A percentile compares a stretch with the other conserved stretches of the same genome.
Evolutionary conservation across 2,113 vertebrate species (phyloP).

Genomic region (Heteronetta atricapilla): DNA sequence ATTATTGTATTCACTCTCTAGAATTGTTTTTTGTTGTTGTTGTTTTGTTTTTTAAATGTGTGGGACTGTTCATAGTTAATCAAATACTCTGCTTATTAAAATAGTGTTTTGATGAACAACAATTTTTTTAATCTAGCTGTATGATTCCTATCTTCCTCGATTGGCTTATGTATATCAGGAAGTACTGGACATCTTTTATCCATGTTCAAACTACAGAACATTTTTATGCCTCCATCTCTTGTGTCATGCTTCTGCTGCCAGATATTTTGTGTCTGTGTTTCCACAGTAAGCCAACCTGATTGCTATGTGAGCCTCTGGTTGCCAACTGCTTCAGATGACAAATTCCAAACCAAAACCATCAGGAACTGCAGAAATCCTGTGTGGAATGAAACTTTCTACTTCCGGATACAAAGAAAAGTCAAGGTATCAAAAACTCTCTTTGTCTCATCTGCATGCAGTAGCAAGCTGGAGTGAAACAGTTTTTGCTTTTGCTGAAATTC

Average conservation of each 20-base stretch:
- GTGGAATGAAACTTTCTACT: conserved; percentile 83
- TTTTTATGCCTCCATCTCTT: neutral
- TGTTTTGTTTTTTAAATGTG: neutral
- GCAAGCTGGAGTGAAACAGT: neutral
- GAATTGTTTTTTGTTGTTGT: neutral
- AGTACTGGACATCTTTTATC: neutral
- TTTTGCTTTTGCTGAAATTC: neutral
- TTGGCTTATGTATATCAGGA: neutral
- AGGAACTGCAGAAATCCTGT: conserved; percentile 70
- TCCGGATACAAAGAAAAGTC: conserved; percentile 70
- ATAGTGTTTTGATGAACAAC: neutral
- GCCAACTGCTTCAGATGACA: conserved; percentile 75
- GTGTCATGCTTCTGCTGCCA: neutral
- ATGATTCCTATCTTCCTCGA: neutral
- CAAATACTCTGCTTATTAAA: neutral
- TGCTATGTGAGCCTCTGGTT: conserved; percentile 79
- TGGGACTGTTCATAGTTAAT: neutral
- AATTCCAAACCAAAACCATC: conserved; percentile 71
- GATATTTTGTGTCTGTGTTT: neutral
- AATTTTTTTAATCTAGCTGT: neutral
- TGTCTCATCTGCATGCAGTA: neutral
- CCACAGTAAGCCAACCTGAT: conserved; percentile 72
- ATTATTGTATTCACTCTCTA: neutral
- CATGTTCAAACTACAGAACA: neutral
- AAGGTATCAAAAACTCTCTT: conserved; percentile 69